Percentiles rank a stretch among this genome's conserved stretches.
Conservation (phyloP, 2,797 vertebrate genomes). For the Sphaeramia orbicularis region DNA sequence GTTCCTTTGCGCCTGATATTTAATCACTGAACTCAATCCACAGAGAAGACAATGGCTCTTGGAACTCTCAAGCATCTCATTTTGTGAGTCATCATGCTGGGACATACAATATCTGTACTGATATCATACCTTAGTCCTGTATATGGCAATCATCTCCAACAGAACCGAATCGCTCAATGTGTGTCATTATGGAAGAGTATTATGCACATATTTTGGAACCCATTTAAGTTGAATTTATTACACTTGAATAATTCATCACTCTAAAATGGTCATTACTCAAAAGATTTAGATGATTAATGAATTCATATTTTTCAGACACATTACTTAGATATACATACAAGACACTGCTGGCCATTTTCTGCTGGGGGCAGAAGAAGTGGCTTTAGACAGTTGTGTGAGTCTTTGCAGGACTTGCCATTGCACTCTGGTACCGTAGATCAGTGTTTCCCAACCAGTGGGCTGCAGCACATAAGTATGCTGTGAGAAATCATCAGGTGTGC, state of each 20-base stretch:
- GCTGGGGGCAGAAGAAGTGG: neutral
- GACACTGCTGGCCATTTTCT: neutral
- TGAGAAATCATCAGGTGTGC: too few relatives aligned
- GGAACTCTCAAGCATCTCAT: constrained; percentile 37
- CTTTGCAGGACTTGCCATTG: too few relatives aligned
- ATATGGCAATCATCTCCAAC: constrained; percentile 24
- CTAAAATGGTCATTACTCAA: constrained; percentile 40
- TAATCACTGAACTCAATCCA: constrained; percentile 24
- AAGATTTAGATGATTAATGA: constrained; percentile 30
- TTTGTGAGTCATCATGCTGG: constrained; percentile 38
- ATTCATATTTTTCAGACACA: constrained; percentile 19
- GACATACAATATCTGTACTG: constrained; percentile 28
- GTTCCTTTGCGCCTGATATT: constrained; percentile 31
- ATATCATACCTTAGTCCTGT: constrained; percentile 24
- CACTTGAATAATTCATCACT: constrained; percentile 50
- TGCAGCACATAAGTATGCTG: too few relatives aligned
- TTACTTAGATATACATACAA: neutral
- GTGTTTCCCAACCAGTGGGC: too few relatives aligned
- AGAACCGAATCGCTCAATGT: constrained; percentile 28
- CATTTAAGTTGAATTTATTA: constrained; percentile 50
- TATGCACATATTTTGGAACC: constrained; percentile 39
- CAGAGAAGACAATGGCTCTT: constrained; percentile 29
- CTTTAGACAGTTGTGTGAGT: too few relatives aligned
- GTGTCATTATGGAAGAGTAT: constrained; percentile 35
- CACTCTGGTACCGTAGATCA: too few relatives aligned